phyloP scores from a whole-genome alignment of 53 echinoderm and acorn worm genomes.

The Henricia sp. region DNA sequence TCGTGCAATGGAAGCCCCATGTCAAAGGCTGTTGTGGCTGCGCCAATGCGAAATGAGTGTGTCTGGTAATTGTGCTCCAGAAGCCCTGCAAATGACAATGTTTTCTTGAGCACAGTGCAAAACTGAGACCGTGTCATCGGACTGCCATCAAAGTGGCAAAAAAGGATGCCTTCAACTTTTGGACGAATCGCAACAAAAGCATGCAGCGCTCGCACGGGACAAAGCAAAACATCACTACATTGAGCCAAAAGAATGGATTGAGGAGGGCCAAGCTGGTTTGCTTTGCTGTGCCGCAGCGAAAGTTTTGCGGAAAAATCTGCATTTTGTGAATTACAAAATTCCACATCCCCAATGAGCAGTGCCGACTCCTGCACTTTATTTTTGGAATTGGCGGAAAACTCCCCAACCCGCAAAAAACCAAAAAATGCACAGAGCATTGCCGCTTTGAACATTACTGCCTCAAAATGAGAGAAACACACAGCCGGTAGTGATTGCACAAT shows the following conservation, averaged over 20 bases:
- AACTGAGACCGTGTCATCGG: slow-evolving; percentile 2
- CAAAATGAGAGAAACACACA: background rate
- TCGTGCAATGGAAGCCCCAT: background rate
- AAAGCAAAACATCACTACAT: background rate
- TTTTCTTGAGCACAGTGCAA: background rate
- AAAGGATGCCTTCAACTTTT: background rate
- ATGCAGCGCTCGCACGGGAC: background rate
- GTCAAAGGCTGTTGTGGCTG: background rate
- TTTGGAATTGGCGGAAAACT: background rate
- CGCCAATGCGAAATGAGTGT: slow-evolving; percentile 20
- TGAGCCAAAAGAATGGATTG: background rate
- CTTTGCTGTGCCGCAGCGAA: background rate
- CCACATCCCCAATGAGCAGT: background rate
- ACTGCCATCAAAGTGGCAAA: slow-evolving; percentile 8
- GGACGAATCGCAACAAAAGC: background rate
- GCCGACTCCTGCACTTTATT: background rate
- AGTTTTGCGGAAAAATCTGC: background rate
- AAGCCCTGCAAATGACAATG: background rate
- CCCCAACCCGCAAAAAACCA: background rate
- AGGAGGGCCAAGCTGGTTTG: background rate
- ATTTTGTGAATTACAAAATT: background rate
- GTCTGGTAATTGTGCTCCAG: background rate
- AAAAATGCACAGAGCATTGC: background rate
- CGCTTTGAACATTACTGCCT: background rate
- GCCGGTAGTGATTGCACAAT: background rate